Base-by-base conservation (phyloP, 2,888 invertebrate genomes). In the Apamea epomidion region DNA sequence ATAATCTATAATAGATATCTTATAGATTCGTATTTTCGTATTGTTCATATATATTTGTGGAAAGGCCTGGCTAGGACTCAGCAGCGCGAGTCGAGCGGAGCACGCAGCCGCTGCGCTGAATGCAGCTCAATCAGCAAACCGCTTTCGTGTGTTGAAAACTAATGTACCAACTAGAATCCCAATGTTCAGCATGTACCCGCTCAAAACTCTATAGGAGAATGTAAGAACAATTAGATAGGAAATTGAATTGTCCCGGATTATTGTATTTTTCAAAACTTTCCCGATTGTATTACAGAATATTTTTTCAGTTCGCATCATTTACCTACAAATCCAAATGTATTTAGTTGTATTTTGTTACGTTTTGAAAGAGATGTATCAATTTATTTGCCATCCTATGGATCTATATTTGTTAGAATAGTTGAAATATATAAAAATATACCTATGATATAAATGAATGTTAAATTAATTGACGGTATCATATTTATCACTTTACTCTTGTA, bases 191-290 rank as follows among this genome's bases (percentile, higher is more conserved):
- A 62, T 68, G 69, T 64, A 64, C 37, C 62, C 60, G 58, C 54
- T 76, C 64, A 67, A 82, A 67, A 37, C 64, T 78, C 45, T 71
- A 10, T 67, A 84, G n/a, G 62, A 62, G 75, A 64, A 82, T 60
- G 51, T 74, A 45, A 73, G 71, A 86, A 72, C 54, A 80, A 81
- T 79, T 88, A 89, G 88, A 82, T 88, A 88, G 88, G 80, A 82
- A 76, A 89, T 71, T 79, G 60, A 88, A 85, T 82, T 87, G 77
- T 32, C 76, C 85, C n/a, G 37, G 71, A 77, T 51, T 78, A 72
- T 73, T 78, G 65, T 54, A 87, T 32, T 67, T 74, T 60, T 14
- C 29, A 65, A 12, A 65, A 25, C 42, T 73, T 25, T 58, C 51
- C 37, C 5, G 18, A 37, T 10, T 64, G 29, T 70, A 76, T 21